Evolutionary conservation across 2,888 invertebrate species (phyloP), one percentile per base, ranked within the genome.

Genomic region (Acholoe squamosa): DNA sequence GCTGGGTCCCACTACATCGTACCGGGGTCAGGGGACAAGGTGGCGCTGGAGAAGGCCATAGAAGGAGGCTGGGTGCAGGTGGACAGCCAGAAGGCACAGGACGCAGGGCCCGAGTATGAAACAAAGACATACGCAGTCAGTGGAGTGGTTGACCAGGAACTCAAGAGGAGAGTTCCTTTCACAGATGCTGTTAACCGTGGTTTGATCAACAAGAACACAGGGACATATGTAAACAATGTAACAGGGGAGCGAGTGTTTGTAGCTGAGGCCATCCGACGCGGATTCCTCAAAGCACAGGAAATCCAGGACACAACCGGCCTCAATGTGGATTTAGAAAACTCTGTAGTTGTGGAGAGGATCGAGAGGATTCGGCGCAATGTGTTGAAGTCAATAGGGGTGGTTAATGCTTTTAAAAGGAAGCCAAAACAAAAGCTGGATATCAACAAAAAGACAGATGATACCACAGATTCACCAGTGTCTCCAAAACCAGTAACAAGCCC

Each of bases 321-420:
- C 54, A 94, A 95, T 90, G 94, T 95, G 71, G 94, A 95, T 91
- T 94, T 95, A 0, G 93, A 94, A 54, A 95, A 95, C 92, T 93
- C 93, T 84, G 94, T 95, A 33, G 94, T 95, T 0, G 93, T 95
- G 0, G 93, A 94, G 90, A 93, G 93, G 89, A 90, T 95, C n/a
- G 93, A 94, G 22, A 92, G 92, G 43, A 94, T 94, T 28, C 92
- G 93, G 91, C 92, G 93, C 43, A 95, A 94, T 77, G 91, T 92
- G 14, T 89, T 90, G 28, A 90, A 67, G 33, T 86, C 90, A 12
- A 67, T 90, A 34, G 90, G 91, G 16, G 91, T 92, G 22, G 86
- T 92, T 22, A 91, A 56, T 1, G 92, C 92, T 14, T 89, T 92
- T 76, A 90, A 89, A 80, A 89, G 25, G 43, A 43, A 61, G 43